Evolutionary conservation across 1,140 invertebrate genomes (phyloP), one percentile per base, ranked within the genome.

Genomic region (Metaphire vulgaris): DNA sequence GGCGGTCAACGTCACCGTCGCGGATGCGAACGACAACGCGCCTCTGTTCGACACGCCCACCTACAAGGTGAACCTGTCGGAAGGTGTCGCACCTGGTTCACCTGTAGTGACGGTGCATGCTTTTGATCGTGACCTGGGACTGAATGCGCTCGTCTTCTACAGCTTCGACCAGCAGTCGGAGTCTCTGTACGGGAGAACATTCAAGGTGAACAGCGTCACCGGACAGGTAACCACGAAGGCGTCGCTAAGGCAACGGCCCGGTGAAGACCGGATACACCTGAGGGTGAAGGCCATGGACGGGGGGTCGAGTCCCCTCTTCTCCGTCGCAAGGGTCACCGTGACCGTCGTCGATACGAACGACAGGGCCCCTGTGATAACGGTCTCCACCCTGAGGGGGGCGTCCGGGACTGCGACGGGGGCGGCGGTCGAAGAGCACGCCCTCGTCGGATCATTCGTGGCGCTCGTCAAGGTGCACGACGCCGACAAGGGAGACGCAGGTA

Each of bases 401-500:
- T 79, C 79, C 0, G 95, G 87, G 94, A n/a, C 66, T 21, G 68
- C 74, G 6, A 21, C 28, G 1, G 87, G 98, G 12, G 92, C 92
- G 78, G 95, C 97, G 88, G 93, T 92, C 83, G 90, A 91, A 0
- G 90, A 91, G 29, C 94, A 97, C 82, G 95, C 95, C 81, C 92
- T 97, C 0, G 89, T 92, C 0, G 90, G 92, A 72, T 92, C 93
- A 73, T 86, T 96, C 68, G 90, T 97, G 0, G 90, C 93, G 0
- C 91, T 92, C 81, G 83, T 97, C 21, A 90, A 91, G 1, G 95
- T 95, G 1, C 89, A 90, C 6, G 96, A 98, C 87, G 91, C 92
- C 82, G 95, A 98, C 87, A 92, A 94, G 84, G 95, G 94, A 6
- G 93, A 92, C 0, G 98, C 97, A 86, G 95, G 95, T 0, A 93